A percentile compares a stretch with the other conserved stretches of the same genome.
Conservation (phyloP, 2,113 vertebrate species). For the Corvus moneduloides region DNA sequence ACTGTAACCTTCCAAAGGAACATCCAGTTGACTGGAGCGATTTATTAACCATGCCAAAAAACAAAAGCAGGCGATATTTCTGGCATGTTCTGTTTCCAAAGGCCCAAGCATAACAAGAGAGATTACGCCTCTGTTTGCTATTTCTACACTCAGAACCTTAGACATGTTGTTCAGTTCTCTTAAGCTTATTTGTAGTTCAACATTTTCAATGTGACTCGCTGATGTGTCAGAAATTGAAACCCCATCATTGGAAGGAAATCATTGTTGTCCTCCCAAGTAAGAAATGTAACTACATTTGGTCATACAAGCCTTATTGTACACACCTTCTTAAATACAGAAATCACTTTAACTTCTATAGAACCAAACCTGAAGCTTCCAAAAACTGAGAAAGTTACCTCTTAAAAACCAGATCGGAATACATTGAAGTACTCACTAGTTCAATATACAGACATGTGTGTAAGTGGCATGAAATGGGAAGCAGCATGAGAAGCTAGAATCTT, state of each 20-base stretch:
- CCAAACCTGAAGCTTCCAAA: neutral
- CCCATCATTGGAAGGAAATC: neutral
- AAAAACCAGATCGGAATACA: neutral
- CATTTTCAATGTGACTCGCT: neutral
- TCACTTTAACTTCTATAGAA: neutral
- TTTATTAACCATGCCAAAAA: constrained; percentile 22
- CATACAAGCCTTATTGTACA: neutral
- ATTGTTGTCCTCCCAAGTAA: neutral
- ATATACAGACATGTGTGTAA: neutral
- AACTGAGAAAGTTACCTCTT: neutral
- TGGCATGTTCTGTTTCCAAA: constrained; percentile 7
- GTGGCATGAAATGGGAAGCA: neutral
- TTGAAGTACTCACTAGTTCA: neutral
- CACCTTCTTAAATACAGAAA: neutral
- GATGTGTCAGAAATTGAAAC: neutral
- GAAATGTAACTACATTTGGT: neutral
- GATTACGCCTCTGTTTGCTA: neutral
- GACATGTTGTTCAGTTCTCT: neutral
- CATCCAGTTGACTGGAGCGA: constrained; percentile 6
- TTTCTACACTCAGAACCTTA: neutral
- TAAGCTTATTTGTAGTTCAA: neutral
- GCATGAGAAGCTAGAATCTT: neutral
- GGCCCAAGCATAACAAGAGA: neutral
- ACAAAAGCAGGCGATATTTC: neutral
- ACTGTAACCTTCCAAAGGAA: constrained; percentile 24